These are phyloP conservation scores for Tetanocera ferruginea DNA, from an alignment of 2,888 invertebrate genomes.

Conservation along the genomic window DNA sequence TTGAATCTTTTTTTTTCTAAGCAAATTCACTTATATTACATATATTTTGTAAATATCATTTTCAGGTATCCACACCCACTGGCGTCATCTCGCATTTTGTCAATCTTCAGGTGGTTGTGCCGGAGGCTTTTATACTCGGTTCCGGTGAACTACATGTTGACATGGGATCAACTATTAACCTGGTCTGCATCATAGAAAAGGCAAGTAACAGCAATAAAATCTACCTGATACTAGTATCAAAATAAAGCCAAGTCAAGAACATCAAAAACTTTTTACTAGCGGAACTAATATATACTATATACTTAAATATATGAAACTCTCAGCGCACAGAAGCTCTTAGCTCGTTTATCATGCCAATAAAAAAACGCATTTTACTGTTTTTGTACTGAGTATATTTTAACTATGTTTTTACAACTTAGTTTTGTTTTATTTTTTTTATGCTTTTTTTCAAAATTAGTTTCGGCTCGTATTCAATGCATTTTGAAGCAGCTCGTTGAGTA, in stretches of 20 bases:
- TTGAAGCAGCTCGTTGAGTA: neutral
- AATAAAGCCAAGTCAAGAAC: no score
- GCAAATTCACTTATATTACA: neutral
- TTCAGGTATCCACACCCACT: conserved; percentile 85
- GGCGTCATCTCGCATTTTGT: conserved; percentile 90
- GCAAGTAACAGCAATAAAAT: conserved; percentile 70
- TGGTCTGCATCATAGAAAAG: conserved; percentile 92
- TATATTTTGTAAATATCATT: no score
- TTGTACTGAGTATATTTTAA: no score
- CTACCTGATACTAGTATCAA: neutral
- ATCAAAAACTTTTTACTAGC: no score
- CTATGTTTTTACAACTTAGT: neutral
- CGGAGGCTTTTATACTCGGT: conserved; percentile 90
- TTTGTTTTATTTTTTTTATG: neutral
- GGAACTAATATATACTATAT: no score
- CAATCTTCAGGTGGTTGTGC: conserved; percentile 88
- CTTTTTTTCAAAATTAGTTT: neutral
- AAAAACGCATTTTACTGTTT: no score
- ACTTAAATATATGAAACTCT: no score
- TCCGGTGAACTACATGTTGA: conserved; percentile 91
- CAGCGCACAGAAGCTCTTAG: no score
- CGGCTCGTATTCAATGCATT: neutral
- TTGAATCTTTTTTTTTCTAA: neutral
- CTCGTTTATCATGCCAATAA: no score
- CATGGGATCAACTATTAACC: conserved; percentile 88